Evolutionary conservation across 2,113 vertebrate genomes (phyloP).

Genomic region (Ageneiosus marmoratus): DNA sequence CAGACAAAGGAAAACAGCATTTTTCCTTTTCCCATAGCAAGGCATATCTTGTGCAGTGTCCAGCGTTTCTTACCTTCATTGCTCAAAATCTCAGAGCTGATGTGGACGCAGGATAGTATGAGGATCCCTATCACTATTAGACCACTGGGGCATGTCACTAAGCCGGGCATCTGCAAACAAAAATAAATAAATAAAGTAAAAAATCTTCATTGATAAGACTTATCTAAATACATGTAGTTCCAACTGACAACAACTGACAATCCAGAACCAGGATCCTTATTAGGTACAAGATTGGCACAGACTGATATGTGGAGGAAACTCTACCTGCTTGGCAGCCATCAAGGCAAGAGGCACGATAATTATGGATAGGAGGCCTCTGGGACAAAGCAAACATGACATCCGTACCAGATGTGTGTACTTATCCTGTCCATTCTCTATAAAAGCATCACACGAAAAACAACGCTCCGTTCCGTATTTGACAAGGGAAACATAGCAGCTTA

Average conservation of each 20-base stretch:
- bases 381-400: slow-evolving; percentile 46
- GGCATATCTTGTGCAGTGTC: not conserved
- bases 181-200: too few relatives aligned
- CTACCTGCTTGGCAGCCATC: slow-evolving; percentile 44
- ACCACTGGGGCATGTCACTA: slow-evolving; percentile 47
- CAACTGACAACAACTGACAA: not conserved
- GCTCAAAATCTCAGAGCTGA: slow-evolving; percentile 56
- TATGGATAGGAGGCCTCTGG: slow-evolving; percentile 25
- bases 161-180: slow-evolving; percentile 55
- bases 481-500: slow-evolving; percentile 10
- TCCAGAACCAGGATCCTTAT: not conserved
- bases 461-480: not conserved
- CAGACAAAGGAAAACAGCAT: not conserved
- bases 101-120: slow-evolving; percentile 23
- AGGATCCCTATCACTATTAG: slow-evolving; percentile 55
- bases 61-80: slow-evolving; percentile 56
- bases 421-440: slow-evolving; percentile 33
- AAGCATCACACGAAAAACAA: slow-evolving; percentile 24
- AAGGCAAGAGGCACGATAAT: slow-evolving; percentile 28
- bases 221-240: not conserved
- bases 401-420: slow-evolving; percentile 37
- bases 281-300: not conserved
- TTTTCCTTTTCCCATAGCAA: not conserved
- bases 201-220: not conserved
- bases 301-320: not conserved